Conservation (phyloP, 2,113 vertebrate species). For the Columba livia region DNA sequence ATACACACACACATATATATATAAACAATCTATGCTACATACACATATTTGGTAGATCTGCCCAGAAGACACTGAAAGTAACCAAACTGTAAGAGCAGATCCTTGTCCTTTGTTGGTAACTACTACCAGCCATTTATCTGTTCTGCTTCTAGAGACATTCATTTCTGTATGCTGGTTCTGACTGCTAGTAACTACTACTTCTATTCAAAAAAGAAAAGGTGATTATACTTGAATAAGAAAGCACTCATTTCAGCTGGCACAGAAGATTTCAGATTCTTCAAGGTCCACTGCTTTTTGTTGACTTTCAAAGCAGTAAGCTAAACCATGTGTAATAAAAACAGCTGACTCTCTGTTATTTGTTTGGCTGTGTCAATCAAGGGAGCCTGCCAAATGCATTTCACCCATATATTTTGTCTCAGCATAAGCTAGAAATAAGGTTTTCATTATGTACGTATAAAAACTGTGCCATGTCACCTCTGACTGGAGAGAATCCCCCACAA, state of each 20-base stretch:
- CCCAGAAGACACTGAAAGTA: not conserved
- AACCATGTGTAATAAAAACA: not conserved
- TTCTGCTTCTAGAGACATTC: not conserved
- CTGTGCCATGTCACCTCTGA: not conserved
- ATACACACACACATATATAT: not conserved
- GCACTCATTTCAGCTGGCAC: not conserved
- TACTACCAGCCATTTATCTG: not conserved
- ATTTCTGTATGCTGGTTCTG: not conserved
- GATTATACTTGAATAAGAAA: not conserved
- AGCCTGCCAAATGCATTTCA: not conserved
- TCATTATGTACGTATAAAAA: not conserved
- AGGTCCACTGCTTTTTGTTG: not conserved
- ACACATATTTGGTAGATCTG: not conserved
- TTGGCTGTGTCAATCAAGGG: not conserved
- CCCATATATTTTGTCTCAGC: not conserved
- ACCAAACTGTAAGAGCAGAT: not conserved
- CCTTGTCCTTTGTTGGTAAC: not conserved
- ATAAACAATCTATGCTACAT: not conserved
- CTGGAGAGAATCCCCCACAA: not conserved
- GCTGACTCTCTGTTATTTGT: not conserved
- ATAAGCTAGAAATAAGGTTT: not conserved
- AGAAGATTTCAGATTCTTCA: not conserved
- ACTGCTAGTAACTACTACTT: not conserved
- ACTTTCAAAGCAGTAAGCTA: not conserved
- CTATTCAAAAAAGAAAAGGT: not conserved